Evolutionary conservation across 2,113 vertebrate genomes (phyloP).

Genomic region (Tragelaphus buxtoni): DNA sequence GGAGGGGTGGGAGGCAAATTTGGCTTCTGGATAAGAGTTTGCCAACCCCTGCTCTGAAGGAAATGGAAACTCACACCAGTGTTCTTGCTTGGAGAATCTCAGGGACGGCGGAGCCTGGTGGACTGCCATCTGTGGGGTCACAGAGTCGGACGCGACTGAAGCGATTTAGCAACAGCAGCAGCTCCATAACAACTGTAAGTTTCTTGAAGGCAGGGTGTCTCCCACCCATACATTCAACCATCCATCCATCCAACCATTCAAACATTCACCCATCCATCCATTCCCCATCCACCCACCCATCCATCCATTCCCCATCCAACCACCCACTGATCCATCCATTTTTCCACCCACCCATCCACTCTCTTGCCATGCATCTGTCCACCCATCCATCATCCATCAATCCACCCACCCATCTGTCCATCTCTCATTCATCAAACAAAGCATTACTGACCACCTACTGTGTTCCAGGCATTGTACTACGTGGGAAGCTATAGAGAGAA

Average conservation of each 20-base stretch:
- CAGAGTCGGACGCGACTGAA: no score
- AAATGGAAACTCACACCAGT: no score
- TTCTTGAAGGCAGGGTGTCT: background rate
- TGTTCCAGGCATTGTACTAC: background rate
- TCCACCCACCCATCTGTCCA: background rate
- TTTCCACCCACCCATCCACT: background rate
- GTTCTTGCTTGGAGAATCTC: no score
- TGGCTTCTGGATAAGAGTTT: background rate
- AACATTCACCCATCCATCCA: background rate
- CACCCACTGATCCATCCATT: background rate
- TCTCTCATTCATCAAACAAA: background rate
- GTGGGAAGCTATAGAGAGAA: background rate
- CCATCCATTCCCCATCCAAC: background rate
- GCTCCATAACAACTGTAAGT: background rate
- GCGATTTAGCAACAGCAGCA: no score
- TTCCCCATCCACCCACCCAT: background rate
- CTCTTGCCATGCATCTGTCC: background rate
- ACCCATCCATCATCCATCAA: background rate
- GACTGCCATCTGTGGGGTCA: no score
- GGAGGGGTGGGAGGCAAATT: background rate
- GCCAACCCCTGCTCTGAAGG: background rate
- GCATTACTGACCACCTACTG: background rate
- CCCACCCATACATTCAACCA: background rate
- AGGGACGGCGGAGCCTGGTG: no score
- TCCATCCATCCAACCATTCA: background rate